A percentile compares a stretch with the other conserved stretches of the same genome.
Conservation (phyloP, 2,797 vertebrate genomes). For the Cossypha niveicapilla region DNA sequence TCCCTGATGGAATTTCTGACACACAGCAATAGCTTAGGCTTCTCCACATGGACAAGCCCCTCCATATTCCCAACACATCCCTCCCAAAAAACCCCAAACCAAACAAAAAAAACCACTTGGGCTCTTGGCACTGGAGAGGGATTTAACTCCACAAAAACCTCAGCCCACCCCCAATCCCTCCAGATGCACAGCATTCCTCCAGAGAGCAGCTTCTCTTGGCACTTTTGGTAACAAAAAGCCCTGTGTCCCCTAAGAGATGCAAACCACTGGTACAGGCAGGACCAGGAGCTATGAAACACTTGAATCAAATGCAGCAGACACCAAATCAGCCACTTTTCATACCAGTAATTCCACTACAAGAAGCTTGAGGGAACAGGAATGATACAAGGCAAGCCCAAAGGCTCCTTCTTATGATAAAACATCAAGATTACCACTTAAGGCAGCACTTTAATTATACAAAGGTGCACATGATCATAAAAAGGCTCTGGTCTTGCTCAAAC, state of each 20-base stretch:
- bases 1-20: background rate
- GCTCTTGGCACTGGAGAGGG: background rate
- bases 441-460: conserved; percentile 29
- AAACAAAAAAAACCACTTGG: background rate
- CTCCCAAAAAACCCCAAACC: background rate
- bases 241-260: background rate
- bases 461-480: background rate
- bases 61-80: background rate
- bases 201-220: background rate
- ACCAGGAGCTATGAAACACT: background rate
- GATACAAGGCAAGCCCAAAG: background rate
- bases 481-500: conserved; percentile 26
- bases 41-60: background rate
- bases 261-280: background rate
- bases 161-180: background rate
- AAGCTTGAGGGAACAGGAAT: background rate
- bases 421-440: background rate
- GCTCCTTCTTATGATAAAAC: conserved; percentile 6
- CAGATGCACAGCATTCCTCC: background rate
- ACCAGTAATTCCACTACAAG: background rate
- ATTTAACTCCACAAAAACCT: background rate
- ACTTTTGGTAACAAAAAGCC: background rate
- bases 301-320: background rate
- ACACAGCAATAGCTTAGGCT: background rate
- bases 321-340: background rate